Base-by-base conservation (phyloP, 2,113 vertebrate species). In the Hucho hucho region DNA sequence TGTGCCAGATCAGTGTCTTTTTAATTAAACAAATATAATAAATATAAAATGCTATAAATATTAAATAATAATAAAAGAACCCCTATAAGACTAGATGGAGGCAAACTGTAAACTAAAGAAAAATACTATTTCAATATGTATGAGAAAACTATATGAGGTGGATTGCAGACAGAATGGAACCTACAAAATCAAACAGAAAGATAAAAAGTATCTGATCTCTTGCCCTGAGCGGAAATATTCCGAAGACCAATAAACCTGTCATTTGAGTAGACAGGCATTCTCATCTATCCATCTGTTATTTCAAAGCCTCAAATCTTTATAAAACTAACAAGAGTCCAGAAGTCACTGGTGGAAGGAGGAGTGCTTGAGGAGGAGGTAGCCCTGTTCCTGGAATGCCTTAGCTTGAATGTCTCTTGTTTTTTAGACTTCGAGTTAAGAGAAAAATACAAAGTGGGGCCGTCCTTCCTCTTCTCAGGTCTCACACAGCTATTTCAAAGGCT, bases 11-110 rank as follows among this genome's bases (percentile, higher is more conserved):
- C 69, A 71, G 29, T 43, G 37, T 79, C 65, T 37, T 56, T 69
- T 70, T 9, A 14, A 53, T 88, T 59, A 72, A 81, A 84, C 0
- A 79, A 83, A 90, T 92, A 92, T 91, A 92, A 91, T 91, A 61
- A 83, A 81, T 68, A 86, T 78, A 83, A 79, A 90, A 89, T 90
- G 89, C 90, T 90, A 85, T 91, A 92, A 92, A 92, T 91, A 84
- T 43, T 43, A 43, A 43, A 76, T 83, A 64, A 81, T 70, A 43
- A 43, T 43, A 67, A 71, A 83, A 47, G 75, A 69, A 75, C n/a
- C 37, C 16, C 43, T 89, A 9, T 43, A 91, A 89, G 88, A 91
- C 81, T n/a, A 72, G 29, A 81, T 85, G 88, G 89, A 20, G 37
- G 24, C 67, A 32, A 43, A 29, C 18, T 22, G 29, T 68, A 92